Percentiles rank a stretch among this genome's conserved stretches.
Evolutionary conservation across 2,113 vertebrate species (phyloP).

Genomic region (Haplotaxodon microlepis): DNA sequence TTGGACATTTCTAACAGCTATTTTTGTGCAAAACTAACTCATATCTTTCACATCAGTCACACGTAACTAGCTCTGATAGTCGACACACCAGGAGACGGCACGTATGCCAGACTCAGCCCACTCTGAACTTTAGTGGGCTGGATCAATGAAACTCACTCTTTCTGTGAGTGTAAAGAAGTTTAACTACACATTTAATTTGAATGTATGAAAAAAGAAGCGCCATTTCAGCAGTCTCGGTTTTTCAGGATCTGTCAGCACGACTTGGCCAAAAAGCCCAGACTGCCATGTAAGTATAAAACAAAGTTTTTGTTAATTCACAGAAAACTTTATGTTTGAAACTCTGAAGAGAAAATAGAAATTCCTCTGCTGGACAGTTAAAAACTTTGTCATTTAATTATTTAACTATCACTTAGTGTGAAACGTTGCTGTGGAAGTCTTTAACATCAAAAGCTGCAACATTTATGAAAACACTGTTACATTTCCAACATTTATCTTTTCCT

Average conservation of each 20-base stretch:
- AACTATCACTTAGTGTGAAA: background rate
- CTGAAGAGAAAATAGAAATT: background rate
- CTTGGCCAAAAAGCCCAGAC: background rate
- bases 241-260: background rate
- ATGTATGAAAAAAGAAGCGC: fast-evolving
- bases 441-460: background rate
- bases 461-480: background rate
- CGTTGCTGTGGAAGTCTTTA: background rate
- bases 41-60: background rate
- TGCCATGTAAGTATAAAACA: background rate
- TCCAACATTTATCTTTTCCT: background rate
- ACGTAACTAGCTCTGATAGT: background rate
- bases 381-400: background rate
- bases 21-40: background rate
- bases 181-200: background rate
- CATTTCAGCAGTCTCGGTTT: background rate
- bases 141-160: background rate
- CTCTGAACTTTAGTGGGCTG: fast-evolving
- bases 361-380: background rate
- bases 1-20: background rate
- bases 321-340: background rate
- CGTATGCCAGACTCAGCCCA: background rate
- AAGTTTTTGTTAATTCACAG: background rate
- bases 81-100: background rate
- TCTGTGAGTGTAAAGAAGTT: background rate